Conservation (phyloP, 2,888 invertebrate genomes). For the Formica aserva region DNA sequence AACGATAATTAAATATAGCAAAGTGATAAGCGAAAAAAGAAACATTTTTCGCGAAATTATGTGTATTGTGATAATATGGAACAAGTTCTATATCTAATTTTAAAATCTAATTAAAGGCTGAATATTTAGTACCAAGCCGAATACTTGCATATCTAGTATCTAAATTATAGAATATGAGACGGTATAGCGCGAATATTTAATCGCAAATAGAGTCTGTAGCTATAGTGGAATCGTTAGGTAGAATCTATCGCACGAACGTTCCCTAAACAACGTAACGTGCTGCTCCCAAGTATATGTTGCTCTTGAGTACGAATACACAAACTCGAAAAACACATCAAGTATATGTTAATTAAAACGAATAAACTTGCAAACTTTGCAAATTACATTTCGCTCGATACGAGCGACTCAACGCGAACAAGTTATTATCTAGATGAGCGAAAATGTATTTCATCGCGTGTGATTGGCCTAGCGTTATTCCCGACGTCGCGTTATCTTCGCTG, state of each 20-base stretch:
- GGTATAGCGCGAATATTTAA: constrained; percentile 2
- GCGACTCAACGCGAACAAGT: constrained; percentile 1
- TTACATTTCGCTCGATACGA: constrained; percentile 17
- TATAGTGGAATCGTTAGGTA: constrained; percentile 15
- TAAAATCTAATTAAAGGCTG: not conserved
- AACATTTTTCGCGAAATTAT: not conserved
- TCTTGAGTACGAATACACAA: not conserved
- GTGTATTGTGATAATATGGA: not conserved
- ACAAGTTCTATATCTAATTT: not conserved
- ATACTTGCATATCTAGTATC: not conserved
- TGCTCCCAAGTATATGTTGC: not conserved
- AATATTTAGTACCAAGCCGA: not conserved
- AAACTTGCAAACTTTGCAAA: constrained; percentile 33
- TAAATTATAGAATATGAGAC: constrained; percentile 5
- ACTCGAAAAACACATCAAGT: constrained; percentile 2
- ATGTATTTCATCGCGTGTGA: constrained; percentile 13
- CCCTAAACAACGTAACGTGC: constrained; percentile 10
- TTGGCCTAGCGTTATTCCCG: constrained; percentile 30
- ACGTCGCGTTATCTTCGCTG: constrained; percentile 7
- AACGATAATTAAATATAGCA: not conserved
- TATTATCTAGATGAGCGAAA: constrained; percentile 21
- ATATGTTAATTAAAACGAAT: constrained; percentile 28
- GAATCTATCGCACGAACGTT: constrained; percentile 25
- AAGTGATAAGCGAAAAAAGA: not conserved
- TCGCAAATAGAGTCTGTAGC: constrained; percentile 21